A percentile compares a stretch with the other conserved stretches of the same genome.
Evolutionary conservation across 92 coral and sea anemone species (phyloP).

Genomic region (Porites evermanni): DNA sequence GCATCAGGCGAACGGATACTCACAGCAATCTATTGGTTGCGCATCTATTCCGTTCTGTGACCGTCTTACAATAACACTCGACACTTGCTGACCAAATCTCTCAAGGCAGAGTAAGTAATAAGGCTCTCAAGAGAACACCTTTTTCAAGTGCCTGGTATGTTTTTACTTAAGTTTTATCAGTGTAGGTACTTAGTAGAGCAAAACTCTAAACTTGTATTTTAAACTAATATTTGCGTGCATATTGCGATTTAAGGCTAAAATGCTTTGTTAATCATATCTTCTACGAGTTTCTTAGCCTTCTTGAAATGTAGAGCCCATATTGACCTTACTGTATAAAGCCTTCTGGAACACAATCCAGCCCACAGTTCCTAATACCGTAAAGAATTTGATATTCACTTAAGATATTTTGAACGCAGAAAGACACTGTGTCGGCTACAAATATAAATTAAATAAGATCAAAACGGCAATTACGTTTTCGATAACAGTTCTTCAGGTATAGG

Average conservation of each 20-base stretch:
- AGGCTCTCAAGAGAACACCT: conserved; percentile 22
- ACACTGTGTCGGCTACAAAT: conserved; percentile 23
- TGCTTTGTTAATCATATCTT: not conserved
- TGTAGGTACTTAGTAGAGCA: not conserved
- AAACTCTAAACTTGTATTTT: not conserved
- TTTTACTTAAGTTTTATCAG: conserved; percentile 2
- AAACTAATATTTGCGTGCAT: conserved; percentile 21
- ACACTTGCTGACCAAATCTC: not conserved
- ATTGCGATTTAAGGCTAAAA: not conserved
- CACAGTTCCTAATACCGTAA: not conserved
- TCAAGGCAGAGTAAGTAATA: not conserved
- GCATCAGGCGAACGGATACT: not conserved
- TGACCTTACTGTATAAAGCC: not conserved
- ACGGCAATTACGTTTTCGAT: not conserved
- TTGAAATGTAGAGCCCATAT: not conserved
- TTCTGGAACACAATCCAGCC: too few relatives aligned
- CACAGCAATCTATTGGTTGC: not conserved
- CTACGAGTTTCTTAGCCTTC: not conserved
- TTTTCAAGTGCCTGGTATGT: conserved; percentile 21
- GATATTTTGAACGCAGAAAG: conserved; percentile 7
- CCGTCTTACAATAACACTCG: not conserved
- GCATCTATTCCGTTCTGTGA: not conserved
- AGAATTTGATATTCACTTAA: conserved; percentile 10
- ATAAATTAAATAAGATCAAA: not conserved
- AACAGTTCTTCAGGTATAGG: not conserved